A percentile compares a stretch with the other conserved stretches of the same genome.
These are phyloP conservation scores for Terebella lapidaria DNA, from an alignment of 2,888 invertebrate species.

Conservation along the genomic window DNA sequence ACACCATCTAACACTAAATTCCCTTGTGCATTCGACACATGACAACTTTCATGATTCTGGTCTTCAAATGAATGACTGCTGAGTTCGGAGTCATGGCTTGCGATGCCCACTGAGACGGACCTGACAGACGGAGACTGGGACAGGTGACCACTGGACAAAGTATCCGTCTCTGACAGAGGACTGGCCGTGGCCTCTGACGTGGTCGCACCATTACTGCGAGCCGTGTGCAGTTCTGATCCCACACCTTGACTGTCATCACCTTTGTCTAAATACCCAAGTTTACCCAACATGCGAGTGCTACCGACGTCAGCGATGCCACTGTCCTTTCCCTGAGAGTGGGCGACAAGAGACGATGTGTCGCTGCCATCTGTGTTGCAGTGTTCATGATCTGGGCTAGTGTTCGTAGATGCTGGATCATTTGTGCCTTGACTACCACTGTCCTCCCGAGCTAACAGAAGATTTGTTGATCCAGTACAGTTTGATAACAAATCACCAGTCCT, in stretches of 20 bases:
- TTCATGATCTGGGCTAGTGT: background rate
- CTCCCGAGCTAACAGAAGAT: too few species aligned
- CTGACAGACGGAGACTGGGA: background rate
- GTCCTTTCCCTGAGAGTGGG: background rate
- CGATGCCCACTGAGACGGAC: background rate
- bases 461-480: too few species aligned
- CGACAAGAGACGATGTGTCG: background rate
- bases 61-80: conserved; percentile 21
- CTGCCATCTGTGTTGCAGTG: background rate
- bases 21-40: conserved; percentile 4
- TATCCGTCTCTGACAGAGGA: conserved; percentile 7
- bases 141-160: conserved; percentile 6
- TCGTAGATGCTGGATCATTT: background rate
- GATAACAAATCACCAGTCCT: too few species aligned
- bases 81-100: conserved; percentile 19
- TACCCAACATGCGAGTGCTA: background rate
- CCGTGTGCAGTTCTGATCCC: background rate
- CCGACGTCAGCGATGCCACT: background rate
- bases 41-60: background rate
- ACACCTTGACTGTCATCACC: background rate
- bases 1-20: background rate
- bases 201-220: conserved; percentile 12
- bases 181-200: conserved; percentile 11
- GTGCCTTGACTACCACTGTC: too few species aligned
- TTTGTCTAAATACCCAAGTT: background rate